Evolutionary conservation across 2,888 invertebrate species (phyloP), one percentile per base, ranked within the genome.

Genomic region (Sceliomorpha sp.): DNA sequence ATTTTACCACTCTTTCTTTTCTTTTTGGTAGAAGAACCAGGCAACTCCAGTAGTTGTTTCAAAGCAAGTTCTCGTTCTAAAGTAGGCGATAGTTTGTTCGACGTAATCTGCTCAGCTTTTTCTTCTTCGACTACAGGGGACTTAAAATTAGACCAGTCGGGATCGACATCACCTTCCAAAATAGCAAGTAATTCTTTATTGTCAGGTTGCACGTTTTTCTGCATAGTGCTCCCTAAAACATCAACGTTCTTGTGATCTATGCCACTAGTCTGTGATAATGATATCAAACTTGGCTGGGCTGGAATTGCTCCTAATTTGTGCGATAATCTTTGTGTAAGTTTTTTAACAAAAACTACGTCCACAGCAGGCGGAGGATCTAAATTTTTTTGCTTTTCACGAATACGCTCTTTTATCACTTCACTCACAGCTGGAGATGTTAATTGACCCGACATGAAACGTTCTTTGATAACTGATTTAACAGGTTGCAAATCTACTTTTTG

Each of bases 171-270:
- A 20, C 91, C 91, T 80, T 91, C 91, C 9, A 91, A 81, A 72
- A 91, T 91, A 0, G 91, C 91, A 8, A 91, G 77, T 14, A 91
- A 79, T 72, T 91, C 91, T 9, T 90, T 90, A 74, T 91, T 89
- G 72, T 90, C 89, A 0, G 87, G 60, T 73, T 68, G 75, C 1
- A 79, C 48, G 50, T 75, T 70, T 75, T 80, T 81, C 39, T 74
- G 66, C 27, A 56, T 53, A 9, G 64, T n/a, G n/a, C n/a, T n/a
- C n/a, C n/a, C n/a, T n/a, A n/a, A n/a, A n/a, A n/a, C n/a, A n/a
- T n/a, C n/a, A n/a, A n/a, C n/a, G n/a, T n/a, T n/a, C n/a, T n/a
- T n/a, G n/a, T n/a, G n/a, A n/a, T n/a, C n/a, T n/a, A n/a, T n/a
- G n/a, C n/a, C n/a, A n/a, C n/a, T n/a, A 3, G 13, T 44, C 1